Conservation (phyloP, 2,888 invertebrate genomes). For the Micoletzkya japonica region DNA sequence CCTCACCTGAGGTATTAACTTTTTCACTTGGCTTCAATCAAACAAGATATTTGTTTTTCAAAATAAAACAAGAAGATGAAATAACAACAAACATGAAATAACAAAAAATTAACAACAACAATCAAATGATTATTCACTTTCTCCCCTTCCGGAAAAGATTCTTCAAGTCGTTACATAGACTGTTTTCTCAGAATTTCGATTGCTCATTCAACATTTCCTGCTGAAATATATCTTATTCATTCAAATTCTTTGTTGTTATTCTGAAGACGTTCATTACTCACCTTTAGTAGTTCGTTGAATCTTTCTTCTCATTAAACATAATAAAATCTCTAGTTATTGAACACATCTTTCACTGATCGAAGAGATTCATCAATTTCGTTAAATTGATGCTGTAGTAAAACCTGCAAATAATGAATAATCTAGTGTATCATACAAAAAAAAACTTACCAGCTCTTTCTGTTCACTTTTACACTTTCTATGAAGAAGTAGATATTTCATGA, state of each 20-base stretch:
- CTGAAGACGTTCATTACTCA: slow-evolving; percentile 29
- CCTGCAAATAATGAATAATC: slow-evolving; percentile 33
- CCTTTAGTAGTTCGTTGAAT: slow-evolving; percentile 30
- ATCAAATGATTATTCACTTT: slow-evolving; percentile 31
- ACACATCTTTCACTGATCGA: slow-evolving; percentile 32
- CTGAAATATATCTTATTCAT: slow-evolving; percentile 32
- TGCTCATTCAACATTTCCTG: slow-evolving; percentile 32
- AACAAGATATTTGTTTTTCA: slow-evolving; percentile 28
- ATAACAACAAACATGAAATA: slow-evolving; percentile 27
- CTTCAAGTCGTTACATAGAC: slow-evolving; percentile 32
- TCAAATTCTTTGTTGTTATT: slow-evolving; percentile 30
- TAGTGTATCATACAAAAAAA: slow-evolving; percentile 32
- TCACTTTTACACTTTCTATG: slow-evolving; percentile 32
- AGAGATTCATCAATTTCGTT: slow-evolving; percentile 32
- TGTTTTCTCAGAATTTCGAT: slow-evolving; percentile 31
- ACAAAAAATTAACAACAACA: slow-evolving; percentile 31
- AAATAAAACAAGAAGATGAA: slow-evolving; percentile 29
- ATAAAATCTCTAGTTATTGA: slow-evolving; percentile 30
- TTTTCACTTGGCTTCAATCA: slow-evolving; percentile 15
- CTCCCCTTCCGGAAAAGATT: slow-evolving; percentile 31
- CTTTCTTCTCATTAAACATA: slow-evolving; percentile 30
- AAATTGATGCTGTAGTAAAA: slow-evolving; percentile 31
- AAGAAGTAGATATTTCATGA: slow-evolving; percentile 31
- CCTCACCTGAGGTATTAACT: slow-evolving; percentile 20
- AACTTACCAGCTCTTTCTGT: slow-evolving; percentile 33